Evolutionary conservation across 1,140 invertebrate genomes (phyloP), one percentile per base, ranked within the genome.

Genomic region (Drosophila tropicalis): DNA sequence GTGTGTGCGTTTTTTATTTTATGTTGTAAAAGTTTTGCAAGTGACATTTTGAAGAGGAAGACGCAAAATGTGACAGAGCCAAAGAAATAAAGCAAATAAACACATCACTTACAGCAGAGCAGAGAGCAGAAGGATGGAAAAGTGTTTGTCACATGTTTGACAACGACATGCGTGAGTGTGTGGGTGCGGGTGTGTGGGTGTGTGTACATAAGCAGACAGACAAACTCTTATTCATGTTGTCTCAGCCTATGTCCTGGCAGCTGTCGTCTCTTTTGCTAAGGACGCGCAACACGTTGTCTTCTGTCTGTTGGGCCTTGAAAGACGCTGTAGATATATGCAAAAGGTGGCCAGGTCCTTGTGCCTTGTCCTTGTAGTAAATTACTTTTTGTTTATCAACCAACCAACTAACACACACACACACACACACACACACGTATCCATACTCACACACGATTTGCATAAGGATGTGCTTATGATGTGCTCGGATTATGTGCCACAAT

Each of bases 401-500:
- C 55, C 34, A 55, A 62, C 73, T 67, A 57, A 58, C 79, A 60
- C 55, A 32, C 60, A 63, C 55, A 70, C 19, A 17, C 55, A 44
- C 62, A 62, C 60, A 61, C 5, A 32, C 32, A 32, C 32, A 32
- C 32, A 32, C 5, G 7, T 5, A 32, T 9, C 6, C 32, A 34
- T 9, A 39, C 36, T 12, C 36, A 39, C 40, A 54, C 74, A 66
- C 66, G 80, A 87, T 87, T 87, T 87, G 85, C 84, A 87, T 87
- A 87, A 87, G 84, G 84, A 87, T 87, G 84, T 87, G 84, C 84
- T 89, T 87, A 87, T 87, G 84, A 87, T 89, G 84, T 89, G 84
- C 80, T 72, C 60, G 83, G 70, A 77, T 87, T 89, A 87, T 83
- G 76, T 70, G 15, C 44, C 76, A 81, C 70, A 83, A 87, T 89